Evolutionary conservation across 1,140 invertebrate genomes (phyloP).

Genomic region (Battus philenor): DNA sequence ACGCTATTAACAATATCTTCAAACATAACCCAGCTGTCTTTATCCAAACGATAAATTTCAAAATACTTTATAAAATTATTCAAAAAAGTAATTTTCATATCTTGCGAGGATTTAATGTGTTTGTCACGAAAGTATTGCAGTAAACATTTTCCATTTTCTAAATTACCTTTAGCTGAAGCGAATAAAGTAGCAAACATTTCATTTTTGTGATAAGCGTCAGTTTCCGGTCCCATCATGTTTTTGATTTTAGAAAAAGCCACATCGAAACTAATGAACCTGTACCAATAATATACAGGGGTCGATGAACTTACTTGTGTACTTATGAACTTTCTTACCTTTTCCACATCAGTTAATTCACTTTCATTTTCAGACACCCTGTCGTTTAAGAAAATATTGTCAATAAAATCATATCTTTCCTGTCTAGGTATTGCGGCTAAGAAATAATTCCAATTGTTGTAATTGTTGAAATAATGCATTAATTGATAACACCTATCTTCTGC

Average conservation of each 20-base stretch:
- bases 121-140: conserved; percentile 39
- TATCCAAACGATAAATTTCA: conserved; percentile 30
- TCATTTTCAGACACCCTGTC: conserved; percentile 25
- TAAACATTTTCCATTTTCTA: conserved; percentile 28
- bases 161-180: conserved; percentile 25
- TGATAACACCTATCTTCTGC: conserved; percentile 12
- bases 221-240: conserved; percentile 30
- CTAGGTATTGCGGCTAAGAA: conserved; percentile 35
- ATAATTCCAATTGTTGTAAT: conserved; percentile 22
- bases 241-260: conserved; percentile 37
- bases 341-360: conserved; percentile 2
- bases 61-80: conserved; percentile 24
- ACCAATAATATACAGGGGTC: conserved; percentile 27
- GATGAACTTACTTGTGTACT: too few relatives aligned
- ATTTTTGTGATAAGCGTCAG: conserved; percentile 21
- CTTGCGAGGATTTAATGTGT: conserved; percentile 25
- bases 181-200: conserved; percentile 35
- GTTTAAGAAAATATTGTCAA: conserved; percentile 45
- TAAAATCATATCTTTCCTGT: conserved; percentile 36
- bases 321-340: too few relatives aligned
- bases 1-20: conserved; percentile 34
- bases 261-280: conserved; percentile 42
- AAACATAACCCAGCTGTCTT: conserved; percentile 35
- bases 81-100: conserved; percentile 28
- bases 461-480: conserved; percentile 19